These are phyloP conservation scores for Cyanoderma ruficeps DNA, from an alignment of 2,113 vertebrate genomes.

Conservation along the genomic window DNA sequence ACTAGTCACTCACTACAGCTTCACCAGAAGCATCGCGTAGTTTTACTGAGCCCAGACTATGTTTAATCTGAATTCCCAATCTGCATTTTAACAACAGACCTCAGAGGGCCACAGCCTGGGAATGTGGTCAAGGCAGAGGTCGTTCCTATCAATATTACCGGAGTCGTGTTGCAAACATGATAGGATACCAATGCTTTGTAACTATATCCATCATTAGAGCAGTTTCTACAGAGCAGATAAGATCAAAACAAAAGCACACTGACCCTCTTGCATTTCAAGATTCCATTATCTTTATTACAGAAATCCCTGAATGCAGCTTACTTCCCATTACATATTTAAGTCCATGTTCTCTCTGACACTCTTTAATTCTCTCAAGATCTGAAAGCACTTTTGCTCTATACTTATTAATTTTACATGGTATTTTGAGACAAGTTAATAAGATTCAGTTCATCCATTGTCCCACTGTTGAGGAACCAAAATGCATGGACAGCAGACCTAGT, in stretches of 20 bases:
- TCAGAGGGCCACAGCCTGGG: neutral
- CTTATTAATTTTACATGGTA: constrained; percentile 14
- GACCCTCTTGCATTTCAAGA: neutral
- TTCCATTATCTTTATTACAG: neutral
- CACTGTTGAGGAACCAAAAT: neutral
- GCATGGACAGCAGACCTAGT: neutral
- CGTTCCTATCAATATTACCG: neutral
- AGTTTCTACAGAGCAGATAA: neutral
- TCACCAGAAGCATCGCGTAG: neutral
- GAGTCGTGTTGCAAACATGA: neutral
- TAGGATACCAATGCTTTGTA: neutral
- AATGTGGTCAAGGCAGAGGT: neutral
- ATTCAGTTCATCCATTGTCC: neutral
- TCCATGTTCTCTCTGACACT: neutral
- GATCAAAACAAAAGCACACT: neutral
- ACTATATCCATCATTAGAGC: neutral
- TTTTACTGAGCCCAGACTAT: neutral
- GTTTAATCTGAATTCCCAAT: neutral
- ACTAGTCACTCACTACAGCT: neutral
- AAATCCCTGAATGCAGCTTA: neutral
- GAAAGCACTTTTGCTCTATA: neutral
- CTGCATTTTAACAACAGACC: neutral
- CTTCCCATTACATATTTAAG: neutral
- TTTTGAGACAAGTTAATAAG: neutral
- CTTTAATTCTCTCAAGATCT: neutral